Evolutionary conservation across 2,797 vertebrate species (phyloP).

Genomic region (Poecilia gillii): DNA sequence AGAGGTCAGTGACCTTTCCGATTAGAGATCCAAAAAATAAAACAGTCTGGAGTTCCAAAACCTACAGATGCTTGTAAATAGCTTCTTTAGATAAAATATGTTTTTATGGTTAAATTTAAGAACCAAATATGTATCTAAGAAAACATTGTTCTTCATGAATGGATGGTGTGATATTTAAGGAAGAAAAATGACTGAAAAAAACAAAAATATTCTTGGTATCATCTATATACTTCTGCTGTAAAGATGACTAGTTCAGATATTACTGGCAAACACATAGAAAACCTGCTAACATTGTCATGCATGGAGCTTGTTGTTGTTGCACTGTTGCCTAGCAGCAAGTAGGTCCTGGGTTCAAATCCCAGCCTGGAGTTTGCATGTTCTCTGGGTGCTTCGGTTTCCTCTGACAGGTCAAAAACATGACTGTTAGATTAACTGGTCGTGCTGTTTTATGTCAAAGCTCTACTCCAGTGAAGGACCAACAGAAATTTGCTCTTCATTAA

Average conservation of each 20-base stretch:
- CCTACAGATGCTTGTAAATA: neutral
- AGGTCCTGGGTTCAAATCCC: neutral
- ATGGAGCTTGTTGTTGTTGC: neutral
- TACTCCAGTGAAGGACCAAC: neutral
- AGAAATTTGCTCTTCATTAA: slow-evolving; percentile 6
- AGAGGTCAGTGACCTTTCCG: neutral
- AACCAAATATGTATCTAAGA: neutral
- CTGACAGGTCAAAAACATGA: neutral
- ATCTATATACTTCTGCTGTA: neutral
- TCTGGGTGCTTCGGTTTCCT: neutral
- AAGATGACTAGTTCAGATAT: neutral
- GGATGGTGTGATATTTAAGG: neutral
- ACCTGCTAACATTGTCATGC: neutral
- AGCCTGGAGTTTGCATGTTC: neutral
- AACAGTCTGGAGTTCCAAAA: neutral
- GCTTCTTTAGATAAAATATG: neutral
- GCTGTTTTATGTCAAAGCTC: neutral
- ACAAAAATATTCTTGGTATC: neutral
- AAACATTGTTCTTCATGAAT: neutral
- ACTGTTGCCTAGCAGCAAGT: neutral
- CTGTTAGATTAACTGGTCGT: neutral
- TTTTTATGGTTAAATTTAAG: neutral
- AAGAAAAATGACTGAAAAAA: neutral
- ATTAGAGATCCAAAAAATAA: neutral
- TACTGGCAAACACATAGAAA: neutral